Evolutionary conservation across 1,140 invertebrate genomes (phyloP).

Genomic region (Drosophila neocordata): DNA sequence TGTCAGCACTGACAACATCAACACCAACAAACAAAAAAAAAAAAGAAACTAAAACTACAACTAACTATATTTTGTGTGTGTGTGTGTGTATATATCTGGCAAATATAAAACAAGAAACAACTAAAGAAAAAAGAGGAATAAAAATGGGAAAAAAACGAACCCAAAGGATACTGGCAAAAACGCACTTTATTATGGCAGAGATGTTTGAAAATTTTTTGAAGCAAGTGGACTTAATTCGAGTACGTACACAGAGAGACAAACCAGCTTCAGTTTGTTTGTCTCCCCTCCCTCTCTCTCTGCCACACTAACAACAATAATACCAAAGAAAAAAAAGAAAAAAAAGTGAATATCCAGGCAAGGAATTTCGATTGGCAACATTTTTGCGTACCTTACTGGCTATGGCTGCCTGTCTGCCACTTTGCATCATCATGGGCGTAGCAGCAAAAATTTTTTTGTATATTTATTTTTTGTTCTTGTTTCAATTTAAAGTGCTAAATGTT

Average conservation of each 20-base stretch:
- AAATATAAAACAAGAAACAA: slow-evolving; percentile 6
- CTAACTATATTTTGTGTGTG: not conserved
- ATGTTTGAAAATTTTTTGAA: slow-evolving; percentile 67
- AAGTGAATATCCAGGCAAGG: slow-evolving; percentile 34
- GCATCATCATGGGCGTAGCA: slow-evolving; percentile 1
- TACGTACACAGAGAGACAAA: slow-evolving; percentile 33
- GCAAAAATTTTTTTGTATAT: not conserved
- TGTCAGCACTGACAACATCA: slow-evolving; percentile 40
- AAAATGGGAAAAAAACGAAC: not conserved
- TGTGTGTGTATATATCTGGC: not conserved
- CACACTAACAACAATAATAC: slow-evolving; percentile 29
- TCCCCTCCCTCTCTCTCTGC: not conserved
- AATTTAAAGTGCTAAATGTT: no score
- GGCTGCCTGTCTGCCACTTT: slow-evolving; percentile 14
- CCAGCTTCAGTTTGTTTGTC: slow-evolving; percentile 15
- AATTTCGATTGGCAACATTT: slow-evolving; percentile 77
- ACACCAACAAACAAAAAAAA: slow-evolving; percentile 18
- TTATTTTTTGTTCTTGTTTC: not conserved
- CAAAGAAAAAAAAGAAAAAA: slow-evolving; percentile 10
- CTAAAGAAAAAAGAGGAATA: not conserved
- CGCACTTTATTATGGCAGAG: slow-evolving; percentile 70
- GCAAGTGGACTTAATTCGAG: slow-evolving; percentile 75
- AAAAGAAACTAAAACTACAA: slow-evolving; percentile 17
- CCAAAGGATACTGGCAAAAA: slow-evolving; percentile 38
- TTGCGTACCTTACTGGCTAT: slow-evolving; percentile 69